Evolutionary conservation across 2,113 vertebrate species (phyloP).

Genomic region (Tretioscincus oriximinensis): DNA sequence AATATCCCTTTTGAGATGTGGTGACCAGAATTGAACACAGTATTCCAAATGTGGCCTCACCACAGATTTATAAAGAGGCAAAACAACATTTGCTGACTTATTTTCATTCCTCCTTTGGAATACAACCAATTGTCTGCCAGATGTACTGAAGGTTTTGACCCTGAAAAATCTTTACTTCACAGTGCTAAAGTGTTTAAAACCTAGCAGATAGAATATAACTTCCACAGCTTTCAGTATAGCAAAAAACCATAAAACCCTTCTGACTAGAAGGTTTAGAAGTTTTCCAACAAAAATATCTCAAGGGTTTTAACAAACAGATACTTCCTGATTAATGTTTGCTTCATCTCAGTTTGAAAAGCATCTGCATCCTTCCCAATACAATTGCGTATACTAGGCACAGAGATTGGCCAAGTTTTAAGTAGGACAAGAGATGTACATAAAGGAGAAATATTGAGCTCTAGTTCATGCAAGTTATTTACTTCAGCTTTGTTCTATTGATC

Average conservation of each 20-base stretch:
- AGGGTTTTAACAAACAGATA: neutral
- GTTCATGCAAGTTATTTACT: slow-evolving; percentile 68
- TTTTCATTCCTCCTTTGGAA: too few species aligned
- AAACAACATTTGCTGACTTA: too few species aligned
- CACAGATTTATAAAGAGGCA: too few species aligned
- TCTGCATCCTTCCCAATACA: neutral
- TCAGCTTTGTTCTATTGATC: slow-evolving; percentile 80
- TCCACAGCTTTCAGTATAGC: neutral
- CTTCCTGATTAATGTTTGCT: neutral
- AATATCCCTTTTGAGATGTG: too few species aligned
- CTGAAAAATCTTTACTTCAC: too few species aligned
- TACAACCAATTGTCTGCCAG: too few species aligned
- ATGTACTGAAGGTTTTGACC: too few species aligned
- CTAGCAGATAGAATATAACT: too few species aligned
- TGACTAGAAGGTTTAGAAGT: neutral
- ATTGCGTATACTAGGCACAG: neutral
- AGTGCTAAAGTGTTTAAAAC: too few species aligned
- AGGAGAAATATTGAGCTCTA: neutral
- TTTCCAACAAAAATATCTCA: neutral
- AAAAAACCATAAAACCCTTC: neutral
- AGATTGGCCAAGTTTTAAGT: neutral
- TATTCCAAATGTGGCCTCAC: too few species aligned
- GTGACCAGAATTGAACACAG: too few species aligned
- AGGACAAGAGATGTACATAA: neutral
- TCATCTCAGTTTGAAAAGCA: neutral